Evolutionary conservation across 2,888 invertebrate genomes (phyloP), one percentile per base, ranked within the genome.

Genomic region (Parascotia fuliginaria): DNA sequence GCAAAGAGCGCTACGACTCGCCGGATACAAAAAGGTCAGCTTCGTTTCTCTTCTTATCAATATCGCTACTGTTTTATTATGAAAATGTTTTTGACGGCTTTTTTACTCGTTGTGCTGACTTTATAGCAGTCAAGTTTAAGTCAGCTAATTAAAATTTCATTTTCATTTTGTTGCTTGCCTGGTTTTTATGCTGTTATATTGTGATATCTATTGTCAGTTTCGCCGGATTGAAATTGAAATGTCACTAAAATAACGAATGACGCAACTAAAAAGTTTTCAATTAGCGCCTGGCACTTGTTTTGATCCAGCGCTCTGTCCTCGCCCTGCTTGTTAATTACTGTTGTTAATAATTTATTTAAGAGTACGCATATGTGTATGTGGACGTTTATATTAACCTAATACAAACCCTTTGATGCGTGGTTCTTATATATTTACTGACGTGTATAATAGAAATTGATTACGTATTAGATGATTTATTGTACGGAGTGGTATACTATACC

Each of bases 21-120:
- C 90, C 31, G 93, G 93, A 62, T 91, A 92, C 65, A 93, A 93
- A 90, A 92, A 92, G 92, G 94, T 94, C 77, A 75, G 70, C 38
- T 50, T 40, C 36, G 37, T 42, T 41, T 32, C 24, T 48, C 29
- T 55, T 47, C 55, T 69, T 61, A 62, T 64, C 60, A 65, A 67
- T 66, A 70, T 58, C 42, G 46, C 55, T 54, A 31, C 50, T 61
- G 60, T 52, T 60, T 49, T 53, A 65, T 69, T 54, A 65, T 59
- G 22, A 62, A 68, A 64, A 53, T 15, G 52, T 53, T 70, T 51
- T 60, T 57, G 46, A 38, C 31, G 14, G 59, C 61, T 65, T 67
- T 62, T 13, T 31, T 12, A 60, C 44, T 60, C 60, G 53, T 63
- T 64, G 55, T 59, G 48, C 27, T 19, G 46, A 51, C 57, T 55